Evolutionary conservation across 2,888 invertebrate species (phyloP).

Genomic region (Nipponacmea schrenckii): DNA sequence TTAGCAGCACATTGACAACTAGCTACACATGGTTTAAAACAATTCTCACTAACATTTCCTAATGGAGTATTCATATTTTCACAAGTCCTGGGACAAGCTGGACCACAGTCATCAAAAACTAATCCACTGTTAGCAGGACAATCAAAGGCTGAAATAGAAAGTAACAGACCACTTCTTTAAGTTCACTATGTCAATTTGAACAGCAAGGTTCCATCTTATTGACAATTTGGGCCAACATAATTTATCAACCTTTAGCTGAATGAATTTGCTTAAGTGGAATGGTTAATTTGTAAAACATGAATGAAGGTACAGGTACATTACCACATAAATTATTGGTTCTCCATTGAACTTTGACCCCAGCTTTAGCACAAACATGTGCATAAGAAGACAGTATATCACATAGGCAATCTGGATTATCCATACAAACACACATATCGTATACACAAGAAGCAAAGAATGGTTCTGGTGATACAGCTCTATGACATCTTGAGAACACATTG

Average conservation of each 20-base stretch:
- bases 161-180: not conserved
- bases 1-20: slow-evolving; percentile 66
- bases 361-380: slow-evolving; percentile 62
- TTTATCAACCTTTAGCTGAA: no score
- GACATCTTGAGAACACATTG: slow-evolving; percentile 58
- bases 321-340: slow-evolving; percentile 60
- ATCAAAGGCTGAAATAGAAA: slow-evolving; percentile 52
- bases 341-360: slow-evolving; percentile 61
- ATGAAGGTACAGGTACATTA: slow-evolving; percentile 43
- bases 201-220: no score
- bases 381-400: slow-evolving; percentile 64
- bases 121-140: slow-evolving; percentile 62
- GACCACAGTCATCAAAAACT: slow-evolving; percentile 67
- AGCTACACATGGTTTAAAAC: slow-evolving; percentile 65
- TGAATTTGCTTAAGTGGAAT: no score
- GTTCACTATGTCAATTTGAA: no score
- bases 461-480: slow-evolving; percentile 57
- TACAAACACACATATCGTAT: slow-evolving; percentile 66
- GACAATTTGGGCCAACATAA: no score
- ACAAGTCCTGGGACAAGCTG: slow-evolving; percentile 64
- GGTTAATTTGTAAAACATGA: no score
- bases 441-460: slow-evolving; percentile 64
- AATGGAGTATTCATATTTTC: slow-evolving; percentile 52
- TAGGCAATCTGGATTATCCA: slow-evolving; percentile 57
- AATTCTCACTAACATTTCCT: slow-evolving; percentile 52